Percentiles rank a stretch among this genome's conserved stretches.
These are phyloP conservation scores for Bombus waltoni DNA, from an alignment of 1,140 invertebrate genomes.

Conservation along the genomic window DNA sequence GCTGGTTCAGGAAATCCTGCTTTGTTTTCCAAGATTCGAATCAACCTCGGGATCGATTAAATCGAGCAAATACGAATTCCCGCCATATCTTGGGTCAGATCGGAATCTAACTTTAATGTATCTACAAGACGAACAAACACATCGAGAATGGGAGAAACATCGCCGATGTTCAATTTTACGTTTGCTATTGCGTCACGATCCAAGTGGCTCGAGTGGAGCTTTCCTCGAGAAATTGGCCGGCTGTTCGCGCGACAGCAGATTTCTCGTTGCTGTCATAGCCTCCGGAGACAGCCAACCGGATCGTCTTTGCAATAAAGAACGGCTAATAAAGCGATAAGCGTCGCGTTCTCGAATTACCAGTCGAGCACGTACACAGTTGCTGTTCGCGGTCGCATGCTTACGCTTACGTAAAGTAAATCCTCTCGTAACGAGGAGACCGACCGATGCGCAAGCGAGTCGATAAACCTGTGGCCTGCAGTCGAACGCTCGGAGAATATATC, in stretches of 20 bases:
- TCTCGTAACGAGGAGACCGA: constrained; percentile 30
- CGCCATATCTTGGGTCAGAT: neutral
- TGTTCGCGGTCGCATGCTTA: constrained; percentile 33
- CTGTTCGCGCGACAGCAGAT: neutral
- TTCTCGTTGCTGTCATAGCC: constrained; percentile 19
- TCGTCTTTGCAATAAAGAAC: constrained; percentile 59
- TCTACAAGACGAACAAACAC: neutral
- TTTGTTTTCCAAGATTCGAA: neutral
- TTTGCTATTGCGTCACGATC: no score
- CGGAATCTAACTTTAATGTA: neutral
- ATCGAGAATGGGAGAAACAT: neutral
- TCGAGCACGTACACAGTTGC: constrained; percentile 47
- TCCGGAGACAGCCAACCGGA: constrained; percentile 34
- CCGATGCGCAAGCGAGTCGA: no score
- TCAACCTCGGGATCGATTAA: no score
- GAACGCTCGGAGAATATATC: neutral
- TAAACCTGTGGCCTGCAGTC: neutral
- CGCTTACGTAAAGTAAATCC: constrained; percentile 62
- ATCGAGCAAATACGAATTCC: neutral
- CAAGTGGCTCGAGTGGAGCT: no score
- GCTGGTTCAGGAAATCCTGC: no score
- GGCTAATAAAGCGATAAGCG: constrained; percentile 66
- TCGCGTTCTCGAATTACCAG: constrained; percentile 53
- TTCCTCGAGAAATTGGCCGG: neutral
- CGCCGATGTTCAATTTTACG: neutral